Evolutionary conservation across 2,797 vertebrate species (phyloP), one percentile per base, ranked within the genome.

Genomic region (Sternotherus odoratus): DNA sequence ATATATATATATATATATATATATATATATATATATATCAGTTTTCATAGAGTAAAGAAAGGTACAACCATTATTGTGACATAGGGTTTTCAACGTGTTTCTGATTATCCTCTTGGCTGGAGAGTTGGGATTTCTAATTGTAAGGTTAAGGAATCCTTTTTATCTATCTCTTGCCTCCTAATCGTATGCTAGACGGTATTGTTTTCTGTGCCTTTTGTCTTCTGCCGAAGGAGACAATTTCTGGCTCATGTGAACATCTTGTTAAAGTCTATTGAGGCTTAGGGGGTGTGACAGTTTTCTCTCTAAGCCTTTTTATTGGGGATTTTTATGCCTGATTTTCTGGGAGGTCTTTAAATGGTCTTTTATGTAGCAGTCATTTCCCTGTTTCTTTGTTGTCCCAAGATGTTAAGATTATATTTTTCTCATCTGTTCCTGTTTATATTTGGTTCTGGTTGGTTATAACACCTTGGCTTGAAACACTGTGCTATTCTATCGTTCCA

Each of bases 321-420:
- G 85, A 90, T 96, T 98, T 98, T 98, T 97, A 93, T 96, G 88
- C 95, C 91, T 95, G 60, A 89, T 97, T 97, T 94, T 96, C 93
- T 97, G 95, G 94, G 96, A 97, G 96, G 95, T 96, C 96, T 98
- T 98, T 98, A 97, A 97, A 98, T 97, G 90, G 85, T 96, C 96
- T 96, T 97, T 96, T 97, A 85, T 95, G 96, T 95, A 97, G 96
- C 87, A 94, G 96, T 92, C 90, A 95, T 96, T 97, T 97, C 97
- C 92, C 90, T 96, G 91, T 97, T 95, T 92, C 97, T 97, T 98
- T 98, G 96, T 98, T 97, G 94, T 95, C 93, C 93, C 97, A 94
- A 54, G 97, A 97, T 87, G 88, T 79, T 86, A 88, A 95, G 96
- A 87, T 93, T 96, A 93, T 95, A 94, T 97, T 96, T 91, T 95